Evolutionary conservation across 2,888 invertebrate species (phyloP).

Genomic region (Rhogogaster chlorosoma): DNA sequence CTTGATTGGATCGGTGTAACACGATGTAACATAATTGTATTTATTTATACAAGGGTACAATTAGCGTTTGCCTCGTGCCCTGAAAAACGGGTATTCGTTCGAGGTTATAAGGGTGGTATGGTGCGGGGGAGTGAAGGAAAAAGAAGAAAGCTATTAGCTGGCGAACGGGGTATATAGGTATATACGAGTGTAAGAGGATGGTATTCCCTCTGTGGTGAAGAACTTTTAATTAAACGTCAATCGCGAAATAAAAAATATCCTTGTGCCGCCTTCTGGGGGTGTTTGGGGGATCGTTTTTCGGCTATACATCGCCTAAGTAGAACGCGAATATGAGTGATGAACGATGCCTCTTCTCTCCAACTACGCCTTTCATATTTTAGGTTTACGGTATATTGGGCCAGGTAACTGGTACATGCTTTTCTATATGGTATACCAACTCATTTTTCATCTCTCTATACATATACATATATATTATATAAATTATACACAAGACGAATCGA

Average conservation of each 20-base stretch:
- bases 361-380: neutral
- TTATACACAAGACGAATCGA: no score
- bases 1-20: no score
- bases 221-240: slow-evolving; percentile 73
- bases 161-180: neutral
- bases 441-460: neutral
- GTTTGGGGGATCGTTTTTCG: slow-evolving; percentile 35
- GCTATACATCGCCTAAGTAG: neutral
- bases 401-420: neutral
- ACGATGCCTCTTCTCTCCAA: slow-evolving; percentile 48
- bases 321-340: slow-evolving; percentile 58
- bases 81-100: neutral
- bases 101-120: neutral
- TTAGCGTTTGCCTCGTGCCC: neutral
- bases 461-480: neutral
- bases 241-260: slow-evolving; percentile 63
- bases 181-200: neutral
- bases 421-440: no score
- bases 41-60: neutral
- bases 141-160: neutral
- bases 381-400: neutral
- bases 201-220: slow-evolving; percentile 48
- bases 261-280: slow-evolving; percentile 45
- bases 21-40: no score
- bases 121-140: neutral